These are phyloP conservation scores for Epistrophella euchroma DNA, from an alignment of 2,888 invertebrate genomes.

Conservation along the genomic window DNA sequence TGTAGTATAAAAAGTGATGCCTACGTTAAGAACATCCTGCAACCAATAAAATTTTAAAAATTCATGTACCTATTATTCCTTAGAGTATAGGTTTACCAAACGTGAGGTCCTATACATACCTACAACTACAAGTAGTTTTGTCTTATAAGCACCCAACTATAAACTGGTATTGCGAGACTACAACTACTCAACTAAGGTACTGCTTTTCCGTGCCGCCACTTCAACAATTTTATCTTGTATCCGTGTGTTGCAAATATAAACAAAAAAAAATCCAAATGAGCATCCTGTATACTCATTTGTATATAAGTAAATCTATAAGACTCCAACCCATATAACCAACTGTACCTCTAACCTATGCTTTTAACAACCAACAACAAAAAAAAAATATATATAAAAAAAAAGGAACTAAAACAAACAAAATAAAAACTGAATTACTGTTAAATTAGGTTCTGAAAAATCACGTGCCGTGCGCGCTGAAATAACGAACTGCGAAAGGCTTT, in stretches of 20 bases:
- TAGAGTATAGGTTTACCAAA: not conserved
- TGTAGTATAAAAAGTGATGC: conserved; percentile 17
- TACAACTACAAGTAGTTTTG: not conserved
- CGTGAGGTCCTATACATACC: no score
- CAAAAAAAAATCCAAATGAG: conserved; percentile 9
- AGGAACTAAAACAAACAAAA: conserved; percentile 77
- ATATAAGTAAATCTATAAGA: not conserved
- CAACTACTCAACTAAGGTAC: not conserved
- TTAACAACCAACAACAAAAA: conserved; percentile 48
- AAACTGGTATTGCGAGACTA: not conserved
- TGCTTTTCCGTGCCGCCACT: conserved; percentile 10
- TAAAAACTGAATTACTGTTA: conserved; percentile 71
- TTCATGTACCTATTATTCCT: not conserved
- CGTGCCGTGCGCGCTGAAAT: conserved; percentile 61
- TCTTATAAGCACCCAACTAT: conserved; percentile 24
- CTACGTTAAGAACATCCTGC: conserved; percentile 14
- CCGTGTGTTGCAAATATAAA: not conserved
- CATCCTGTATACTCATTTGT: conserved; percentile 53
- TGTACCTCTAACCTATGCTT: conserved; percentile 76
- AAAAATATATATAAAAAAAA: conserved; percentile 26
- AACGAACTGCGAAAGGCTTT: conserved; percentile 69
- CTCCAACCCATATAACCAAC: not conserved
- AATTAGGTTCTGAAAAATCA: conserved; percentile 74
- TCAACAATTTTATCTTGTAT: conserved; percentile 16
- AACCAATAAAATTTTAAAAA: conserved; percentile 20